Percentiles rank a stretch among this genome's conserved stretches.
phyloP scores from a whole-genome alignment of 1,140 invertebrate species.

The Dysdera silvatica region DNA sequence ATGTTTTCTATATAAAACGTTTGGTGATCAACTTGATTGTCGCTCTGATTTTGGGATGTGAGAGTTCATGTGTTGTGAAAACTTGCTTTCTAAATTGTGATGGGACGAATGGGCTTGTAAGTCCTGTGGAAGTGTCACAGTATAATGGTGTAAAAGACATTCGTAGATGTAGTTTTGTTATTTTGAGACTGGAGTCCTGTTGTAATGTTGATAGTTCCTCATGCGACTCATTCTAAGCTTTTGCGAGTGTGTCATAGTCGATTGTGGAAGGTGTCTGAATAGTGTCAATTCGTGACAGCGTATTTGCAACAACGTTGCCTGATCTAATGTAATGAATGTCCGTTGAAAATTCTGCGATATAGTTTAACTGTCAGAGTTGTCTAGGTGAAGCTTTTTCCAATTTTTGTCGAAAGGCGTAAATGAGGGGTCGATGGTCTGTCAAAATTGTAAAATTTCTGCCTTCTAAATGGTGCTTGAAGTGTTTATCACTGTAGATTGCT shows the following conservation, averaged over 20 bases:
- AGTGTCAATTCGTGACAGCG: slow-evolving; percentile 14
- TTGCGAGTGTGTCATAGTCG: slow-evolving; percentile 1
- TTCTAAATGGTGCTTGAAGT: slow-evolving; percentile 37
- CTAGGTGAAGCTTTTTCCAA: slow-evolving; percentile 30
- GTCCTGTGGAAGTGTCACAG: no score
- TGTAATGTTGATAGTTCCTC: no score
- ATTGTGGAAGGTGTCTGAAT: not conserved
- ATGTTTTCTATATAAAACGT: no score
- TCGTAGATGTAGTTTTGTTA: no score
- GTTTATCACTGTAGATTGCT: slow-evolving; percentile 35
- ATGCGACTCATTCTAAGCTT: slow-evolving; percentile 2
- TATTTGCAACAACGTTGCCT: slow-evolving; percentile 35
- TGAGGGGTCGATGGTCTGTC: slow-evolving; percentile 38
- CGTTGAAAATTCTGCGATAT: slow-evolving; percentile 42
- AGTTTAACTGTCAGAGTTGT: slow-evolving; percentile 39
- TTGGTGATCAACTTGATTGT: no score
- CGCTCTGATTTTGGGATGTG: no score
- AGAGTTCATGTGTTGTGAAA: no score
- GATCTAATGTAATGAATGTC: slow-evolving; percentile 40
- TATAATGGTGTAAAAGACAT: no score
- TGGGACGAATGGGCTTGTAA: no score
- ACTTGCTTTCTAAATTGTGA: no score
- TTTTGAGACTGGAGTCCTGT: no score
- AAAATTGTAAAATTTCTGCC: slow-evolving; percentile 35
- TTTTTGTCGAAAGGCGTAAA: slow-evolving; percentile 27